A percentile compares a stretch with the other conserved stretches of the same genome.
These are phyloP conservation scores for Drosophila parabipectinata DNA, from an alignment of 1,140 invertebrate genomes.

Conservation along the genomic window DNA sequence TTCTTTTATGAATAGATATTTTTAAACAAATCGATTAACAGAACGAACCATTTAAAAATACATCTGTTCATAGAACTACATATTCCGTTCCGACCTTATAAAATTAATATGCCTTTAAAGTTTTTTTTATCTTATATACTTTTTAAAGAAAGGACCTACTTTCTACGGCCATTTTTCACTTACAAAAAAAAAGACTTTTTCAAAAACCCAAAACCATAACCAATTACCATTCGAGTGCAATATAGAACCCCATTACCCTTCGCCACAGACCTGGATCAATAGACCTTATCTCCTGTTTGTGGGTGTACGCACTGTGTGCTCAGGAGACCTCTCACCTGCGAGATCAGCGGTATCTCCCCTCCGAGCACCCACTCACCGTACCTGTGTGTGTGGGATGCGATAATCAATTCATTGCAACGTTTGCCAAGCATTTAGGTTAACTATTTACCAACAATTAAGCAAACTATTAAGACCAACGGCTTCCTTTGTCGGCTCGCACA, in stretches of 20 bases:
- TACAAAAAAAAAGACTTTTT: too few relatives aligned
- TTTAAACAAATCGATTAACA: too few relatives aligned
- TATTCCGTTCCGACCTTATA: too few relatives aligned
- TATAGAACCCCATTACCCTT: not conserved
- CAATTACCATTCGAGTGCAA: not conserved
- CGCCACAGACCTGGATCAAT: constrained; percentile 2
- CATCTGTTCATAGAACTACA: too few relatives aligned
- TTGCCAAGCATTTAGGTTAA: constrained; percentile 46
- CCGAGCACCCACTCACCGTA: constrained; percentile 37
- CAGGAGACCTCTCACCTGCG: constrained; percentile 33
- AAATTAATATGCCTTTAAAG: too few relatives aligned
- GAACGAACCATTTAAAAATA: too few relatives aligned
- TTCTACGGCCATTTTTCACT: too few relatives aligned
- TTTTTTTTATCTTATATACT: too few relatives aligned
- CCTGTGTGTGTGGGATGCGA: constrained; percentile 31
- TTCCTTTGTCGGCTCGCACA: constrained; percentile 63
- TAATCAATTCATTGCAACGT: constrained; percentile 47
- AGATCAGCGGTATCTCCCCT: constrained; percentile 14
- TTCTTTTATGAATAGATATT: too few relatives aligned
- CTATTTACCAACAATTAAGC: constrained; percentile 48
- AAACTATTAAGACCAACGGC: constrained; percentile 50
- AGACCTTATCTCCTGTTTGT: constrained; percentile 22
- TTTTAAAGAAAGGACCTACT: too few relatives aligned
- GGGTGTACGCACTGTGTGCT: constrained; percentile 34
- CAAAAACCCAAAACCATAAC: not conserved